These are phyloP conservation scores for Ammodytes marinus DNA, from an alignment of 2,113 vertebrate genomes.

Conservation along the genomic window DNA sequence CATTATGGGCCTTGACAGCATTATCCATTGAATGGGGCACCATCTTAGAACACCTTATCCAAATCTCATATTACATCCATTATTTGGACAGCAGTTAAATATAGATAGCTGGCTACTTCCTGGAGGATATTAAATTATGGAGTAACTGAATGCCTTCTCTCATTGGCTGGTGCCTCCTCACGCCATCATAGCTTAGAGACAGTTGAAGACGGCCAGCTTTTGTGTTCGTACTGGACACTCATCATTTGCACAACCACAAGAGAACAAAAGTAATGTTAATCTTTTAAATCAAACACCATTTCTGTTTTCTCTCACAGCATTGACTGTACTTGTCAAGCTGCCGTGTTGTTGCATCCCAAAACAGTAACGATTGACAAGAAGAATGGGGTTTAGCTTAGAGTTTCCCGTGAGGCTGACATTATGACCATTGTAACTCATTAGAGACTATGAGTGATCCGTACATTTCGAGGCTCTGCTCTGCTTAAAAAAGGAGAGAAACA, in stretches of 20 bases:
- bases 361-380: not conserved
- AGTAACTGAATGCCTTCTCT: constrained; percentile 22
- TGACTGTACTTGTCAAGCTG: not conserved
- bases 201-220: constrained; percentile 28
- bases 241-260: not conserved
- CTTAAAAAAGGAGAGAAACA: constrained; percentile 60
- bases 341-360: constrained; percentile 29
- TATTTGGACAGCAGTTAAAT: constrained; percentile 44
- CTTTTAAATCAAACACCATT: not conserved
- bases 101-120: constrained; percentile 31
- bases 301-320: not conserved
- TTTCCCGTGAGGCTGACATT: constrained; percentile 25
- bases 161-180: constrained; percentile 39
- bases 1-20: constrained; percentile 14
- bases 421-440: constrained; percentile 36
- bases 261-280: not conserved
- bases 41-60: constrained; percentile 38
- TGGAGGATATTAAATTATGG: constrained; percentile 48
- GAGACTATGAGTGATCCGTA: constrained; percentile 41
- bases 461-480: constrained; percentile 38
- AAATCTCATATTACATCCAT: constrained; percentile 50
- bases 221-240: not conserved
- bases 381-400: not conserved
- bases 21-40: constrained; percentile 26
- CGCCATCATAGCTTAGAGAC: constrained; percentile 22